A percentile compares a stretch with the other conserved stretches of the same genome.
Conservation (phyloP, 2,888 invertebrate genomes). For the Galerucella calmariensis region DNA sequence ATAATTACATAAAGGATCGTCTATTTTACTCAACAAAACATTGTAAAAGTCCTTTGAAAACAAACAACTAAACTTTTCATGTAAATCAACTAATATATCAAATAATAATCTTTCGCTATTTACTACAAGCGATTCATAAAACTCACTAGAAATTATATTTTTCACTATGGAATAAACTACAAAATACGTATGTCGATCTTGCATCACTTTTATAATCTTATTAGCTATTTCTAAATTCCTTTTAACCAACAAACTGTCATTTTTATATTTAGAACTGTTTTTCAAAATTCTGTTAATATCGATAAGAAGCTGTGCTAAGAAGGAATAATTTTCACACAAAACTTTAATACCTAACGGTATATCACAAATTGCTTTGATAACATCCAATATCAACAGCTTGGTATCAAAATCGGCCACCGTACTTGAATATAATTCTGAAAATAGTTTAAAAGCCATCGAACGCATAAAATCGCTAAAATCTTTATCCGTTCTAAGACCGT, state of each 20-base stretch:
- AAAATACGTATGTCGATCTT: slow-evolving; percentile 36
- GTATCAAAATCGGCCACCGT: slow-evolving; percentile 72
- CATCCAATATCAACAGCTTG: slow-evolving; percentile 75
- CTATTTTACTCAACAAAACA: slow-evolving; percentile 52
- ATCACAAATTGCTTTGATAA: slow-evolving; percentile 72
- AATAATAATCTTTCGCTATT: slow-evolving; percentile 35
- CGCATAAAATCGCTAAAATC: slow-evolving; percentile 81
- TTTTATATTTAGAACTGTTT: slow-evolving; percentile 18
- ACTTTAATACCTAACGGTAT: slow-evolving; percentile 75
- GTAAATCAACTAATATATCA: slow-evolving; percentile 41
- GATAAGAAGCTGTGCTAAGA: slow-evolving; percentile 76
- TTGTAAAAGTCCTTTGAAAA: slow-evolving; percentile 39
- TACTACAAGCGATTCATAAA: slow-evolving; percentile 34
- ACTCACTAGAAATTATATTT: slow-evolving; percentile 36
- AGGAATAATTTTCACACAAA: slow-evolving; percentile 75
- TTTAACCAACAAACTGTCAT: slow-evolving; percentile 32
- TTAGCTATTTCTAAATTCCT: slow-evolving; percentile 49
- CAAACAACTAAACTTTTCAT: slow-evolving; percentile 26
- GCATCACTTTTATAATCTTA: slow-evolving; percentile 47
- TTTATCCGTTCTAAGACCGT: slow-evolving; percentile 79
- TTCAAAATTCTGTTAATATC: slow-evolving; percentile 48
- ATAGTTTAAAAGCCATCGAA: slow-evolving; percentile 80
- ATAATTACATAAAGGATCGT: slow-evolving; percentile 60
- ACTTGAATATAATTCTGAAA: slow-evolving; percentile 77
- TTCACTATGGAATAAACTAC: slow-evolving; percentile 40